A percentile compares a stretch with the other conserved stretches of the same genome.
These are phyloP conservation scores for Myrmophylax atrothorax DNA, from an alignment of 2,113 vertebrate species.

Conservation along the genomic window DNA sequence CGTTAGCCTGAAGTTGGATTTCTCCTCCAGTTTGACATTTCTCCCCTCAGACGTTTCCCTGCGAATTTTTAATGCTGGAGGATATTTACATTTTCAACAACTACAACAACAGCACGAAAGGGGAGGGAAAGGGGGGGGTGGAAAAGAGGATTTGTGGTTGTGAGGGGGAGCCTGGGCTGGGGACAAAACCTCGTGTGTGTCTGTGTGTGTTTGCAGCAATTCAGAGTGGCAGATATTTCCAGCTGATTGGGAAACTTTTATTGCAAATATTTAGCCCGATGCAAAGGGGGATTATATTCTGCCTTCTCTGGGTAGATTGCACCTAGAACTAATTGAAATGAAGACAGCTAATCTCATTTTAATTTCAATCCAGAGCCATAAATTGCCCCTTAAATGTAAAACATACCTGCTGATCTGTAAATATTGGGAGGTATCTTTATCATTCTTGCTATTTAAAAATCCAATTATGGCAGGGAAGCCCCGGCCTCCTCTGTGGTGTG, in stretches of 20 bases:
- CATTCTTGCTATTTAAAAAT: conserved; percentile 54
- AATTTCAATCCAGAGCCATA: conserved; percentile 50
- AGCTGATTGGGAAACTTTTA: conserved; percentile 35
- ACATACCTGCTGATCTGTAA: conserved; percentile 67
- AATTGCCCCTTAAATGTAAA: conserved; percentile 61
- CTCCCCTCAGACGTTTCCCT: not conserved
- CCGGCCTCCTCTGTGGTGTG: not conserved
- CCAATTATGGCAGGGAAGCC: conserved; percentile 14
- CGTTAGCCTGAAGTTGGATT: not conserved
- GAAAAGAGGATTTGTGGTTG: not conserved
- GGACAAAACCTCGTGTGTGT: conserved; percentile 65
- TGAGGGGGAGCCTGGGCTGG: conserved; percentile 27
- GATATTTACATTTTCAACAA: not conserved
- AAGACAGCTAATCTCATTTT: conserved; percentile 60
- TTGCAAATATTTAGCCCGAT: conserved; percentile 31
- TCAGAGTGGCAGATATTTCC: conserved; percentile 52
- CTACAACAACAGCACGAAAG: not conserved
- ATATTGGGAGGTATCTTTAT: conserved; percentile 40
- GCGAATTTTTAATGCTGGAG: not conserved
- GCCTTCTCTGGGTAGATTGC: not conserved
- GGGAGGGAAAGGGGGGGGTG: no score
- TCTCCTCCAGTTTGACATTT: not conserved
- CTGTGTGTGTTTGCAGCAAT: conserved; percentile 69
- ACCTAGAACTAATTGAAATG: conserved; percentile 55
- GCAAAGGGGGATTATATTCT: not conserved